phyloP scores from a whole-genome alignment of 2,113 vertebrate genomes.

The Coptodon bakossiorum region DNA sequence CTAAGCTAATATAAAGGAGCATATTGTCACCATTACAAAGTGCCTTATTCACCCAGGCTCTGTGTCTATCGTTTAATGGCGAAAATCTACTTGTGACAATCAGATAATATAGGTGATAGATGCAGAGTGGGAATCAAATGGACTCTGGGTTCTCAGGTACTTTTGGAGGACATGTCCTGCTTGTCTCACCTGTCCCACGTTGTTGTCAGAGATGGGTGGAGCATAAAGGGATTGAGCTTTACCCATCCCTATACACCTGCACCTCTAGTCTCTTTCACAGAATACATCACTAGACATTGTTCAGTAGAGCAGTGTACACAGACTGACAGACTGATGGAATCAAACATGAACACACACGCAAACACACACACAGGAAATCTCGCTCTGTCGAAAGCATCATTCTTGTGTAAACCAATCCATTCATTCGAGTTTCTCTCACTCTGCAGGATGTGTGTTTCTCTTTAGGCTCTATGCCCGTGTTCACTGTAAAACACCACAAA shows the following conservation, averaged over 20 bases:
- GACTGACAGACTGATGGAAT: conserved; percentile 26
- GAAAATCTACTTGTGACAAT: conserved; percentile 2
- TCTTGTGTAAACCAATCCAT: conserved; percentile 7
- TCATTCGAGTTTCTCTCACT: conserved; percentile 5
- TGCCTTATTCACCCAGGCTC: background rate
- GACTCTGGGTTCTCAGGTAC: background rate
- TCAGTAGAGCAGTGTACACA: conserved; percentile 9
- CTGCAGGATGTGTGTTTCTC: background rate
- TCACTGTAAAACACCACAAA: conserved; percentile 36
- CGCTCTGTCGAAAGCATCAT: background rate
- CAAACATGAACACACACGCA: background rate
- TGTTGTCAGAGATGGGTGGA: conserved; percentile 20
- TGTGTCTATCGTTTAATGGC: conserved; percentile 3
- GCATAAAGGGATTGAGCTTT: conserved; percentile 28
- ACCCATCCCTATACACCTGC: conserved; percentile 17
- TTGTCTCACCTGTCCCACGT: background rate
- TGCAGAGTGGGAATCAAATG: background rate
- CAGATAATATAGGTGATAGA: background rate
- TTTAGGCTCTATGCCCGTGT: conserved; percentile 7
- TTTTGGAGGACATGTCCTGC: background rate
- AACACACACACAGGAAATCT: background rate
- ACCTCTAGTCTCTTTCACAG: conserved; percentile 3
- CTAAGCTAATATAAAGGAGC: background rate
- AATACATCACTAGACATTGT: conserved; percentile 14
- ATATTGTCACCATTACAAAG: background rate